These are phyloP conservation scores for Oncorhynchus nerka DNA, from an alignment of 2,113 vertebrate species.

Conservation along the genomic window DNA sequence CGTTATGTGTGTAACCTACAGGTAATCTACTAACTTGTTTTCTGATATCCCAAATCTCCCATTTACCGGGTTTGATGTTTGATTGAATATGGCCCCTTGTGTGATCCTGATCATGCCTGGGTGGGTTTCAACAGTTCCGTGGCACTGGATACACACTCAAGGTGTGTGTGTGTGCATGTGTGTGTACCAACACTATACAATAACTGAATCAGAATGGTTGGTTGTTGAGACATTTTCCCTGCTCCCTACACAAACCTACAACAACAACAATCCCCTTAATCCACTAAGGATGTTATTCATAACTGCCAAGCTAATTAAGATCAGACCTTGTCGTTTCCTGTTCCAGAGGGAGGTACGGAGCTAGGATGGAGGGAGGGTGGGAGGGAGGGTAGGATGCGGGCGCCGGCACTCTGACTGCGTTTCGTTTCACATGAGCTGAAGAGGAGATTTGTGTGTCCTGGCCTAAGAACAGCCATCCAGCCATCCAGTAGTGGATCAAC, in stretches of 20 bases:
- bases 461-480: slow-evolving; percentile 57
- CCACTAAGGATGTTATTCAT: slow-evolving; percentile 83
- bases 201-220: background rate
- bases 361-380: too few species aligned
- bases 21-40: slow-evolving; percentile 3
- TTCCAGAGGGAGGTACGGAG: slow-evolving; percentile 53
- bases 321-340: slow-evolving; percentile 72
- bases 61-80: background rate
- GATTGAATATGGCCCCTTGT: background rate
- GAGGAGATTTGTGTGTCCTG: slow-evolving; percentile 83
- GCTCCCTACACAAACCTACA: slow-evolving; percentile 32
- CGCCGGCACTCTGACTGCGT: slow-evolving; percentile 30
- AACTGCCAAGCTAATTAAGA: slow-evolving; percentile 83
- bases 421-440: slow-evolving; percentile 74
- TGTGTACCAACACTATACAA: background rate
- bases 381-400: slow-evolving; percentile 69
- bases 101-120: background rate
- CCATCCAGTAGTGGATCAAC: slow-evolving; percentile 54
- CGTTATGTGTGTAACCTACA: background rate
- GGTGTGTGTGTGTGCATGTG: slow-evolving; percentile 18
- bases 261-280: slow-evolving; percentile 59
- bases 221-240: slow-evolving; percentile 31
- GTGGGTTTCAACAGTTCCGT: background rate
- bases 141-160: slow-evolving; percentile 11
- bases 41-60: background rate